Evolutionary conservation across 2,113 vertebrate species (phyloP).

Genomic region (Theropithecus gelada): DNA sequence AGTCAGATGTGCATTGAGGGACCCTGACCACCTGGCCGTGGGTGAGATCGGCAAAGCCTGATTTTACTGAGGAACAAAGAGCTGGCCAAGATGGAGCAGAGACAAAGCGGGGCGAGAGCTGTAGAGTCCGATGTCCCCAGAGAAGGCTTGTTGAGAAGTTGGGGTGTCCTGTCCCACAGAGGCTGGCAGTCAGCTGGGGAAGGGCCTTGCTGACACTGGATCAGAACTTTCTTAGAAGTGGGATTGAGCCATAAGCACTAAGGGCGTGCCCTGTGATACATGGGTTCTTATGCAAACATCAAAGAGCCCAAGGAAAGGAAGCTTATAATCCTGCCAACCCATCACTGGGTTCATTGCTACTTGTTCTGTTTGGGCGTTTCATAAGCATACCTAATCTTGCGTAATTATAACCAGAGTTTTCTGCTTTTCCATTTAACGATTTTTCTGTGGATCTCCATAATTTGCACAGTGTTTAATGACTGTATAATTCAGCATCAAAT

Average conservation of each 20-base stretch:
- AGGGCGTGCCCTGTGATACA: accelerated
- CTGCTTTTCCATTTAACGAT: not conserved
- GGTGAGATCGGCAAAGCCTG: not conserved
- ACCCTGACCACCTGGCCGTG: accelerated
- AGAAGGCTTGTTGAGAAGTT: not conserved
- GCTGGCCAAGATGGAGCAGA: not conserved
- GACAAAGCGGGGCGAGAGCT: not conserved
- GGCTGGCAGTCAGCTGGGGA: not conserved
- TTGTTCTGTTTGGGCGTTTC: not conserved
- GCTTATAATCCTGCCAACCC: accelerated
- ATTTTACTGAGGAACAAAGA: not conserved
- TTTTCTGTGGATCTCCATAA: not conserved
- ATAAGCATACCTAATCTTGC: accelerated
- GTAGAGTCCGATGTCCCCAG: accelerated
- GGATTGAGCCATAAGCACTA: not conserved
- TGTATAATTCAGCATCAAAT: too few species aligned
- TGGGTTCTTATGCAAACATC: not conserved
- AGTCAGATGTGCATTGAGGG: accelerated
- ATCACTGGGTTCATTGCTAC: accelerated
- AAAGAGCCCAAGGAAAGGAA: accelerated
- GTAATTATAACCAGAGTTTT: accelerated
- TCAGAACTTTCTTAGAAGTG: not conserved
- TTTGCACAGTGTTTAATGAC: not conserved
- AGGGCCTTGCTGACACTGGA: not conserved
- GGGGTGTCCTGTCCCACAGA: too few species aligned